Base-by-base conservation (phyloP, 2,797 vertebrate species). In the Clarias platycephalus region DNA sequence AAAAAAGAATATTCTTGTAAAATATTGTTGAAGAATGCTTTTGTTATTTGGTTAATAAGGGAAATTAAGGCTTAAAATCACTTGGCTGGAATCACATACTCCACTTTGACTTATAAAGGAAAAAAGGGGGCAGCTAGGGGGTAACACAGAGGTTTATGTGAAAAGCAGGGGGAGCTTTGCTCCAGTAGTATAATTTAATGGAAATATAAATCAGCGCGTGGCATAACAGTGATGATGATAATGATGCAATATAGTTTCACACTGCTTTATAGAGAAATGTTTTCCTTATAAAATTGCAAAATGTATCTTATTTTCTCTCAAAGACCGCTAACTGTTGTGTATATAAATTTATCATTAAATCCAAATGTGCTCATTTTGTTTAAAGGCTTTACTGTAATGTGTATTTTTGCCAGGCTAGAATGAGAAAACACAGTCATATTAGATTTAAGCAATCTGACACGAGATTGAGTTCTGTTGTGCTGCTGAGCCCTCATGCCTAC, bases 141-240 rank as follows among this genome's bases (percentile, higher is more conserved):
- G 57, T 15, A 37, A 24, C 22, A 26, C 24, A 63, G 22, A 58
- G 9, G 53, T 58, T 76, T 77, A 77, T 77, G 31, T 60, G 31
- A 79, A 64, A 63, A 63, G 34, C 37, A 28, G 64, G 37, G 44
- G 34, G 13, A 66, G 77, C n/a, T 80, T 15, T 64, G n/a, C 77
- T 49, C 77, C n/a, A 80, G 60, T 28, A 66, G 1, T 64, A 44
- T 77, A 37, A 60, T n/a, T 60, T 60, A n/a, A 24, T 72, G 57
- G 75, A 77, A 60, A 77, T 77, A 60, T 60, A 77, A 77, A 77
- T 60, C 22, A 60, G 49, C 31, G 26, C 26, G 12, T 57, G 71
- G 28, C 55, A 58, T 76, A 57, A 76, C 22, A 31, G 31, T 37
- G 31, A 60, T n/a, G 40, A 57, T 77, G n/a, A 77, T 58, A 24